Conservation (phyloP, 2,797 vertebrate genomes). For the Scarus forsteni region DNA sequence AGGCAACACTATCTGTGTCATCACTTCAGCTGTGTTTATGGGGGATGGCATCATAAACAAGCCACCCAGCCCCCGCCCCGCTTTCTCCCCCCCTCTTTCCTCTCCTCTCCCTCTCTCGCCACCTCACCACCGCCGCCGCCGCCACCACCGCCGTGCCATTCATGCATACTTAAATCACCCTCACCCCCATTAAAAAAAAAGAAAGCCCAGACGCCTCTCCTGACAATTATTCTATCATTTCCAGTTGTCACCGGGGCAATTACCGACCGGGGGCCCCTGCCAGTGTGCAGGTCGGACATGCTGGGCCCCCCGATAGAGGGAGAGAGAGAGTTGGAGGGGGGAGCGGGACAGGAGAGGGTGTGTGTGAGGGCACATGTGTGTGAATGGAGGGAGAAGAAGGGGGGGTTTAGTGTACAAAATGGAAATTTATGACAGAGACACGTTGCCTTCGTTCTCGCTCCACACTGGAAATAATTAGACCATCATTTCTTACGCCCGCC, state of each 20-base stretch:
- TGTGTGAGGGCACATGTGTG: too few species aligned
- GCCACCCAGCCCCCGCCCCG: conserved; percentile 80
- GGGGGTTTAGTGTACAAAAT: conserved; percentile 87
- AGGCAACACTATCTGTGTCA: conserved; percentile 94
- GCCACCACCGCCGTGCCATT: conserved; percentile 84
- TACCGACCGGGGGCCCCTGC: conserved; percentile 89
- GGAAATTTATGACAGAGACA: conserved; percentile 93
- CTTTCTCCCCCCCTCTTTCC: conserved; percentile 36
- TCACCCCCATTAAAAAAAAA: conserved; percentile 93
- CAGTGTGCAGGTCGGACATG: conserved; percentile 86
- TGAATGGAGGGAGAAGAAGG: conserved; percentile 1
- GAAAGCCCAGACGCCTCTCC: conserved; percentile 87
- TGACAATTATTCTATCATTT: conserved; percentile 99
- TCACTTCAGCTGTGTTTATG: conserved; percentile 98
- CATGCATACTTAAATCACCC: conserved; percentile 99
- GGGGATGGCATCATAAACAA: conserved; percentile 99
- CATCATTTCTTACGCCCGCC: conserved; percentile 74
- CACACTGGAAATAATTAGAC: conserved; percentile 89
- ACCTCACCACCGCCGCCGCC: conserved; percentile 59
- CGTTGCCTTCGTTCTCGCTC: conserved; percentile 86
- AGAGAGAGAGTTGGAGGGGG: conserved; percentile 53
- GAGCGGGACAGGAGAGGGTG: conserved; percentile 54
- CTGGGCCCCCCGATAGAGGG: conserved; percentile 63
- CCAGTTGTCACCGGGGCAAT: conserved; percentile 99
- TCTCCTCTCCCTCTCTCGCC: conserved; percentile 69